Base-by-base conservation (phyloP, 1,140 invertebrate genomes). In the Procambarus clarkii region DNA sequence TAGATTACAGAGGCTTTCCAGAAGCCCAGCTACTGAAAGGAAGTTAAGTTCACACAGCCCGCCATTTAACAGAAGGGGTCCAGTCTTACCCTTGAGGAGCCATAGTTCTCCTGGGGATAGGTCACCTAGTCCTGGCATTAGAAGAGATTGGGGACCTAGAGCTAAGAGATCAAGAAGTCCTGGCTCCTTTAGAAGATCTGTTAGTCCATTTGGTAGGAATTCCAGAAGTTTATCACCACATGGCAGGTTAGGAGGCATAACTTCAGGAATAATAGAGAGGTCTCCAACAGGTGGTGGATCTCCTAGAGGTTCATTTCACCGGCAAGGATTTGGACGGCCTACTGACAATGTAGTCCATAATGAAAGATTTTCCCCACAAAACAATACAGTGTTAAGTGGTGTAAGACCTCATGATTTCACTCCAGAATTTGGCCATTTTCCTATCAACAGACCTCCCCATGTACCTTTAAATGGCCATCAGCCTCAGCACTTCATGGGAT, bases 201-300 rank as follows among this genome's bases (percentile, higher is more conserved):
- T 9, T 24, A 91, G 89, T 71, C 89, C 82, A 18, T 91, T 71
- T 80, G 82, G 74, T 21, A 60, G 82, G 45, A 46, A 76, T 79
- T 48, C 89, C 69, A 79, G 89, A 76, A 91, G 89, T 54, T 34
- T 85, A 79, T 91, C 89, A 34, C 89, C 89, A 46, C 50, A 85
- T 58, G 24, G 44, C 45, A 78, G 89, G 34, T 18, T 91, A 60
- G 71, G 77, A 21, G 60, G 60, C 54, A 79, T 76, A 48, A 24
- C 46, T n/a, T 48, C 89, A 34, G 89, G 58, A 91, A 18, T 50
- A 76, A 74, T 48, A 18, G 69, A 34, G 1, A 74, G 69, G 7
- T 74, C 69, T n/a, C 69, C 83, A 24, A n/a, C 50, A 45, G 60
- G n/a, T 7, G 45, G 46, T n/a, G 58, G 54, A 3, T 77, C 87